These are phyloP conservation scores for Oplegnathus fasciatus DNA, from an alignment of 2,113 vertebrate genomes.

Conservation along the genomic window DNA sequence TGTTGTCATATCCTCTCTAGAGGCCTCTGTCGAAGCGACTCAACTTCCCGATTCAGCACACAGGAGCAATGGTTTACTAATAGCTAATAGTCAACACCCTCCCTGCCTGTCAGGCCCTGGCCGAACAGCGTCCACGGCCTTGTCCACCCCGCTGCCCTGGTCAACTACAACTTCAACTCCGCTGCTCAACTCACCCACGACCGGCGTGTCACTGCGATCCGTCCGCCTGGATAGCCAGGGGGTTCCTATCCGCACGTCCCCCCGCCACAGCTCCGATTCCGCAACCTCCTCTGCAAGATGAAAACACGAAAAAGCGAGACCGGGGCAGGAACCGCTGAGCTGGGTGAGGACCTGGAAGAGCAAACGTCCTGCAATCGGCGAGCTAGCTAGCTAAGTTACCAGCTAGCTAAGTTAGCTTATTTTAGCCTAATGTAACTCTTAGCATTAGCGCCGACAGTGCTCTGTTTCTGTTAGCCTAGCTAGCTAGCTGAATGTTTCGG, in stretches of 20 bases:
- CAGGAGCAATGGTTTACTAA: conserved; percentile 38
- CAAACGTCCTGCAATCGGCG: conserved; percentile 50
- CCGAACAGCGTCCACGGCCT: conserved; percentile 74
- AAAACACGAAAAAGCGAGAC: conserved; percentile 23
- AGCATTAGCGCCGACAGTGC: conserved; percentile 59
- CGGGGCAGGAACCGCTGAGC: conserved; percentile 8
- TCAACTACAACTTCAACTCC: conserved; percentile 43
- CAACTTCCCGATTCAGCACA: conserved; percentile 76
- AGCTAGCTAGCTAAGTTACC: conserved; percentile 56
- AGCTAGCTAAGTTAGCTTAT: conserved; percentile 69
- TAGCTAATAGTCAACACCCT: conserved; percentile 63
- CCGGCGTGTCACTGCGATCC: conserved; percentile 82
- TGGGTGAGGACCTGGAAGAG: conserved; percentile 28
- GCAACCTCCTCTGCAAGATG: conserved; percentile 59
- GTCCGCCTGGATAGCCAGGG: conserved; percentile 84
- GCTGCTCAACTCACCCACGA: conserved; percentile 75
- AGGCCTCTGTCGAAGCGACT: conserved; percentile 50
- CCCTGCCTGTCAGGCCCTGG: conserved; percentile 60
- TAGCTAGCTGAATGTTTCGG: conserved; percentile 28
- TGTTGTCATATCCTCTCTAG: conserved; percentile 56
- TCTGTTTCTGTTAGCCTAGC: conserved; percentile 69
- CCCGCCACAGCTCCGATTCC: conserved; percentile 84
- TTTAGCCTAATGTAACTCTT: conserved; percentile 53
- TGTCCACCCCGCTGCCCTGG: conserved; percentile 48
- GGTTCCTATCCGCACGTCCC: conserved; percentile 68